phyloP scores from a whole-genome alignment of 2,888 invertebrate species.

The Mimachlamys varia region DNA sequence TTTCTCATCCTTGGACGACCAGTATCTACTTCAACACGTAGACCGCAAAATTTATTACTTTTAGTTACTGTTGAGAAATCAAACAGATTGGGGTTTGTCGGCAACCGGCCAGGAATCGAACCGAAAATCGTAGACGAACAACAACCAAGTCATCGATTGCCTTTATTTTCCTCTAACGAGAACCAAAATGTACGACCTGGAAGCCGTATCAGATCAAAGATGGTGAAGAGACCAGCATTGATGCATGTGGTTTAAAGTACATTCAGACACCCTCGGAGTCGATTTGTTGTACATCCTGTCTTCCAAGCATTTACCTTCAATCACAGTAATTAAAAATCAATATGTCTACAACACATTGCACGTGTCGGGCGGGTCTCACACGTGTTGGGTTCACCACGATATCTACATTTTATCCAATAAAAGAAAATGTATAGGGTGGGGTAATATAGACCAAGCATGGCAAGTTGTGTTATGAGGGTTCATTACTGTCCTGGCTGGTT shows the following conservation, averaged over 20 bases:
- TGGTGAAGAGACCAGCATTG: background rate
- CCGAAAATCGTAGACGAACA: background rate
- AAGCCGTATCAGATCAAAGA: background rate
- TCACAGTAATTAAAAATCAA: background rate
- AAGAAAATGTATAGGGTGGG: background rate
- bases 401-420: background rate
- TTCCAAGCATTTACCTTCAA: background rate
- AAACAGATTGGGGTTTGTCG: background rate
- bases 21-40: too few relatives aligned
- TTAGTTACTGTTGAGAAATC: background rate
- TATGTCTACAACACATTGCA: background rate
- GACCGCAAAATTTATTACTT: too few relatives aligned
- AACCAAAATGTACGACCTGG: background rate
- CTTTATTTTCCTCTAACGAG: background rate
- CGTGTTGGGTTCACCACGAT: background rate
- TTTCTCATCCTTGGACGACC: too few relatives aligned
- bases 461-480: background rate
- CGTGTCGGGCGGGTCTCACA: background rate
- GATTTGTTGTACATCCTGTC: background rate
- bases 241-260: background rate
- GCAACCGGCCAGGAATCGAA: background rate
- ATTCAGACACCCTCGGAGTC: background rate
- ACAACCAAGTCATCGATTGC: background rate
- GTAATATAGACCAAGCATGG: background rate
- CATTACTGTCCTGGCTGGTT: background rate